Evolutionary conservation across 2,797 vertebrate species (phyloP), one percentile per base, ranked within the genome.

Genomic region (Hippocampus kuda): DNA sequence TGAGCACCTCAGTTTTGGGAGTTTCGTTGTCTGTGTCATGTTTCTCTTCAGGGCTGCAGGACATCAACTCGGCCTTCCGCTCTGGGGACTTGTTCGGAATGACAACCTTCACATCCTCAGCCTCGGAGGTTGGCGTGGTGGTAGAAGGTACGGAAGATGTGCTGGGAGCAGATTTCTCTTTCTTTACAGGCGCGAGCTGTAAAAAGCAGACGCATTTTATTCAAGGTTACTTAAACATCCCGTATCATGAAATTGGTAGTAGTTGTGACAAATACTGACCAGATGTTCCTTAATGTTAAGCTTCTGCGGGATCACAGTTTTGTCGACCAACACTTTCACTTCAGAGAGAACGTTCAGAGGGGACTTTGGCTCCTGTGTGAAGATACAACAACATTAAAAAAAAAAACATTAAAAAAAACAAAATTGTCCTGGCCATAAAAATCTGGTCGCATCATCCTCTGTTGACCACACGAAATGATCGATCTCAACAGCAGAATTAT

Each of bases 1-100:
- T 41, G 59, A 76, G 3, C 61, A 89, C 88, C 88, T 90, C 87
- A 3, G 79, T 49, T 82, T 86, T 88, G 60, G 74, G 65, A 27
- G 75, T 82, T 73, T 82, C 73, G 73, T 75, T 82, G 80, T 77
- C 85, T 79, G 81, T 77, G 81, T 81, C 67, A n/a, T 41, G 76
- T 68, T 73, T 78, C 48, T 84, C 83, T 44, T 81, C 81, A 18
- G 68, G 73, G 77, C 74, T 77, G 74, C 73, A 78, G 69, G 34
- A 69, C 59, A 79, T 87, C 16, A 15, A 57, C 68, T 79, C 80
- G 0, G 61, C 54, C 70, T 89, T 87, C 56, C 71, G 73, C 66
- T 75, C 79, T 16, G 85, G 82, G 22, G 82, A 86, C 66, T 81
- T 77, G 0, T 72, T 46, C 1, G 79, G 78, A 48, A 72, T 57